phyloP scores from a whole-genome alignment of 2,797 vertebrate genomes.

The Tauraco hartlaubi region DNA sequence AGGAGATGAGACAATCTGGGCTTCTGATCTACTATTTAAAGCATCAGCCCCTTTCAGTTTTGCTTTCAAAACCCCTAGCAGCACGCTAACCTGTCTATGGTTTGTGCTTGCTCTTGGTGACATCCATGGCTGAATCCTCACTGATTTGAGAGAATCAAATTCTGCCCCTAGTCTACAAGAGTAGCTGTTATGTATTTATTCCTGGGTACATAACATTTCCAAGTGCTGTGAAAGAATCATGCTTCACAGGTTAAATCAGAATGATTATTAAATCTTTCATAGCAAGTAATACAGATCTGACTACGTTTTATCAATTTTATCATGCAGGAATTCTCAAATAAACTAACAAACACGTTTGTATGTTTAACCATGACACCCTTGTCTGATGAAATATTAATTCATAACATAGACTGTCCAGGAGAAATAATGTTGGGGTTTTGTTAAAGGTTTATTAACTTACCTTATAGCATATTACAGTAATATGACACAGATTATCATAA shows the following conservation, averaged over 20 bases:
- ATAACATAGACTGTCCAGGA: neutral
- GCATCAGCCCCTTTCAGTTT: neutral
- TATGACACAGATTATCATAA: neutral
- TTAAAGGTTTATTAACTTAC: neutral
- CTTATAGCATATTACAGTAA: neutral
- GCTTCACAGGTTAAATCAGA: neutral
- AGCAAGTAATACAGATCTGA: neutral
- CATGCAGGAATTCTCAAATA: neutral
- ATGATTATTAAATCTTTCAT: neutral
- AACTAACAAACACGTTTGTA: neutral
- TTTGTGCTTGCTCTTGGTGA: neutral
- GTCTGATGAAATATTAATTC: neutral
- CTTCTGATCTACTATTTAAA: neutral
- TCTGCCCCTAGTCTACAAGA: neutral
- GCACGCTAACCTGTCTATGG: neutral
- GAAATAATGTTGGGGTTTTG: neutral
- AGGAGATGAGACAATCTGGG: neutral
- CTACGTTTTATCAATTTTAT: neutral
- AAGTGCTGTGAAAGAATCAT: neutral
- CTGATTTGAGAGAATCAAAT: neutral
- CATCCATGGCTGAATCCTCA: neutral
- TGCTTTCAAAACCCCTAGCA: neutral
- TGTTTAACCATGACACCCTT: neutral
- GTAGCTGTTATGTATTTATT: neutral
- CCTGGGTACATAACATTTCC: neutral